Evolutionary conservation across 30 jellyfish, hydroid and myxozoan species (phyloP).

Genomic region (Mastigias papua): DNA sequence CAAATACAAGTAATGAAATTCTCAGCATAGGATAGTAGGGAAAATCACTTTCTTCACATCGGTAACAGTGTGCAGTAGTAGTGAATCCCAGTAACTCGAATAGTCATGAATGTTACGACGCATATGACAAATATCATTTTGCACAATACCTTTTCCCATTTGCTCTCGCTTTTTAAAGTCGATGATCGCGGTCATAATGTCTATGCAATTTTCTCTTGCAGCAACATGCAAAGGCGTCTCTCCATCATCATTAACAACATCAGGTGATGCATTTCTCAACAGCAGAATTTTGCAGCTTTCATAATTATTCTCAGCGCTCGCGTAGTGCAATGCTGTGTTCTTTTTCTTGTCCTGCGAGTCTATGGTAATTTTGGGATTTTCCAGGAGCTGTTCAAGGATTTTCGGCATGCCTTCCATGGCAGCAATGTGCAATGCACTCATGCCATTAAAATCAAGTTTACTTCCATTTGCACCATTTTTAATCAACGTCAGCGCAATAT

Average conservation of each 20-base stretch:
- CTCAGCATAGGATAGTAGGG: no score
- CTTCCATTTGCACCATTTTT: conserved; percentile 27
- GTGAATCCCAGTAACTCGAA: no score
- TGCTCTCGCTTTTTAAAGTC: not conserved
- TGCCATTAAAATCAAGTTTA: conserved; percentile 14
- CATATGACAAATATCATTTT: not conserved
- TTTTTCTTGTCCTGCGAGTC: conserved; percentile 19
- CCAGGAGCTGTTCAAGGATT: conserved; percentile 19
- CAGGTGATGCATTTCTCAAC: conserved; percentile 29
- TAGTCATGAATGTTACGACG: no score
- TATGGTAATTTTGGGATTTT: not conserved
- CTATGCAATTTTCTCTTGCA: conserved; percentile 17
- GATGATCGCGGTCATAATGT: not conserved
- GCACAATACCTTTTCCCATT: not conserved
- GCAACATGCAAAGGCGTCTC: conserved; percentile 49
- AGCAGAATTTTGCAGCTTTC: conserved; percentile 30
- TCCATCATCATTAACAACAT: conserved; percentile 27
- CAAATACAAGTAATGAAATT: no score
- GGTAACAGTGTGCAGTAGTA: no score
- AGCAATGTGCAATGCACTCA: conserved; percentile 45
- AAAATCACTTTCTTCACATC: no score
- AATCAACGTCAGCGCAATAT: conserved; percentile 21
- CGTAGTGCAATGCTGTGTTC: conserved; percentile 47
- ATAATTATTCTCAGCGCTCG: conserved; percentile 5
- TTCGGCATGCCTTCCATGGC: conserved; percentile 18